Conservation (phyloP, 2,888 invertebrate genomes). For the Coremacera marginata region DNA sequence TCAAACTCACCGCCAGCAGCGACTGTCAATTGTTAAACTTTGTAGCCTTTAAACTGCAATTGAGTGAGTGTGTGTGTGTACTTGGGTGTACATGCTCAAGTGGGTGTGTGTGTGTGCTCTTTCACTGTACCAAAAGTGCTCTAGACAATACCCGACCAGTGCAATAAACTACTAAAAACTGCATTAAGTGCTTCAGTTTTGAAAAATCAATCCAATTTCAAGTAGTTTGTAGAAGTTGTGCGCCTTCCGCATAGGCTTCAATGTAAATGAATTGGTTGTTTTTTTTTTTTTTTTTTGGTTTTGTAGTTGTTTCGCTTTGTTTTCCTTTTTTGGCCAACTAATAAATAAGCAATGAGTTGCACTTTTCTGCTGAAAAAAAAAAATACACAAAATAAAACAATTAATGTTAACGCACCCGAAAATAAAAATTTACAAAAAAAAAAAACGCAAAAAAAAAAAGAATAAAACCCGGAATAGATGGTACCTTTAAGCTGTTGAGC, state of each 20-base stretch:
- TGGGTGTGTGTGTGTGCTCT: too few relatives aligned
- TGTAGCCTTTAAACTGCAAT: not conserved
- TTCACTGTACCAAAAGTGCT: too few relatives aligned
- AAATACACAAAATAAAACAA: not conserved
- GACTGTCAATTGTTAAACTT: slow-evolving; percentile 28
- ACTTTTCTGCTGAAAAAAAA: slow-evolving; percentile 13
- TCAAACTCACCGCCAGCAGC: slow-evolving; percentile 13
- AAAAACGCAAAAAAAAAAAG: not conserved
- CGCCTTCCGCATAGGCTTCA: slow-evolving; percentile 5
- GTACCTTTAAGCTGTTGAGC: not conserved
- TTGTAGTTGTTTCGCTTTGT: not conserved
- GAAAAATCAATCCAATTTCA: slow-evolving; percentile 34
- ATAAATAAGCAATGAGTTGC: slow-evolving; percentile 35
- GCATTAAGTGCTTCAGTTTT: slow-evolving; percentile 18
- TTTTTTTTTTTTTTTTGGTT: not conserved
- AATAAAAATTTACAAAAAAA: not conserved
- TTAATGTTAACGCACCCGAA: not conserved
- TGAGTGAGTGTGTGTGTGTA: not conserved
- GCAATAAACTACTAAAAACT: slow-evolving; percentile 29
- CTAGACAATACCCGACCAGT: not conserved
- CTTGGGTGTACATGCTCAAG: not conserved
- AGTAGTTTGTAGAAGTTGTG: not conserved
- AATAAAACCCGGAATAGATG: not conserved
- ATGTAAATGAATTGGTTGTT: not conserved
- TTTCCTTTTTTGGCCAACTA: not conserved